Evolutionary conservation across 2,797 vertebrate genomes (phyloP), one percentile per base, ranked within the genome.

Genomic region (Poeciliopsis infans): DNA sequence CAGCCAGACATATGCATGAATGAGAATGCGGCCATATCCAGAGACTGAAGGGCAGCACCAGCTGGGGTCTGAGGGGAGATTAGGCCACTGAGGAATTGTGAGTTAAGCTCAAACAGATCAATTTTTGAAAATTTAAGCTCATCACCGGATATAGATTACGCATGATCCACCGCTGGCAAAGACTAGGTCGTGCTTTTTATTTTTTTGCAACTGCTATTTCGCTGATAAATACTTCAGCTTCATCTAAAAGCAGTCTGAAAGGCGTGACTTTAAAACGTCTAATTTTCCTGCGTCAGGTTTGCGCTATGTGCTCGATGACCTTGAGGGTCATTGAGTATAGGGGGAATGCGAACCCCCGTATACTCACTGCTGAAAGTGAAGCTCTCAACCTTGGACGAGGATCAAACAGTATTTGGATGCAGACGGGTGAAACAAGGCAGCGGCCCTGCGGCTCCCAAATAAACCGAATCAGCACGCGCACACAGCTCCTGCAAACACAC

Each of bases 371-470:
- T 79, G 61, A n/a, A 64, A 79, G 75, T 59, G 53, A 87, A 74
- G 72, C 79, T 69, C 46, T 69, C 73, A 80, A 66, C 83, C 79
- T 88, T 92, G 91, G 83, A 82, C 77, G 68, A 20, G 64, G 80
- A 86, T 91, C 90, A 91, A 89, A 88, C 83, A 23, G 69, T 79
- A 75, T 77, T 16, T 83, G n/a, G 51, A 76, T 78, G 79, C 83
- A 82, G 70, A 79, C 74, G 78, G 77, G 84, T 75, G 75, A 85
- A 86, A 81, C 53, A 79, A n/a, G 49, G 76, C 74, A 77, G 66
- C 72, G 78, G 79, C 76, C 73, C 72, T 76, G 28, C 45, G 78
- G 61, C 80, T 74, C 76, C 68, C 73, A 77, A 71, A 79, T 69
- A 70, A 79, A 77, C 75, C 80, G 49, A 83, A 90, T 80, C 82